Evolutionary conservation across 2,888 invertebrate species (phyloP).

Genomic region (Tetragonula carbonaria): DNA sequence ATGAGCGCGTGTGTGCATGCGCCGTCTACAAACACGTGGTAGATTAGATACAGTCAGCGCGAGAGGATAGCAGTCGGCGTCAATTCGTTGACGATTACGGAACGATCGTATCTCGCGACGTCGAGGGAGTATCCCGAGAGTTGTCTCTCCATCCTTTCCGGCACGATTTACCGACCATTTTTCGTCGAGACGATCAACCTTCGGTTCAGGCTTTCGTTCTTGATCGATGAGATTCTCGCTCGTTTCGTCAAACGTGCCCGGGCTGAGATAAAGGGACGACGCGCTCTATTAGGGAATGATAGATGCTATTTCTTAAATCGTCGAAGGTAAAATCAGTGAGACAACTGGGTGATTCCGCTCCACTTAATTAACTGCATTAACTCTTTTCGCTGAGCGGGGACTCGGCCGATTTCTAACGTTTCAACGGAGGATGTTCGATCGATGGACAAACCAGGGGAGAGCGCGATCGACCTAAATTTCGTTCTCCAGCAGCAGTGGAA

Average conservation of each 20-base stretch:
- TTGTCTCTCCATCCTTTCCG: constrained; percentile 25
- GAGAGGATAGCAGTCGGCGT: constrained; percentile 44
- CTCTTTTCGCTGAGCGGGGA: constrained; percentile 15
- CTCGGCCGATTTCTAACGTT: constrained; percentile 32
- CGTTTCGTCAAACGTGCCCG: neutral
- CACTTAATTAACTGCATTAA: neutral
- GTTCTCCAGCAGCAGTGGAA: constrained; percentile 26
- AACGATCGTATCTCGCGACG: constrained; percentile 32
- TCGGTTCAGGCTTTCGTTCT: no score
- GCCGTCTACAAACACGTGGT: constrained; percentile 30
- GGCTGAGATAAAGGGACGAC: neutral
- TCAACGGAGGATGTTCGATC: constrained; percentile 27
- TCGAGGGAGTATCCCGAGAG: constrained; percentile 37
- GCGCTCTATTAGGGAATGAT: constrained; percentile 13
- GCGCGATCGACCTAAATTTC: constrained; percentile 41
- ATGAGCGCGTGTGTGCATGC: constrained; percentile 1
- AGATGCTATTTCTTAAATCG: neutral
- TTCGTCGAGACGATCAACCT: constrained; percentile 14
- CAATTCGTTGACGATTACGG: constrained; percentile 47
- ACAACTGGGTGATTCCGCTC: constrained; percentile 4
- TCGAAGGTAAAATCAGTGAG: constrained; percentile 13
- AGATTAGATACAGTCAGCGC: constrained; percentile 45
- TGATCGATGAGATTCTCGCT: neutral
- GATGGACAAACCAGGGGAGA: constrained; percentile 12
- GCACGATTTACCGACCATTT: neutral